Percentiles rank a stretch among this genome's conserved stretches.
Evolutionary conservation across 2,888 invertebrate species (phyloP).

Genomic region (Oasisia sp.): DNA sequence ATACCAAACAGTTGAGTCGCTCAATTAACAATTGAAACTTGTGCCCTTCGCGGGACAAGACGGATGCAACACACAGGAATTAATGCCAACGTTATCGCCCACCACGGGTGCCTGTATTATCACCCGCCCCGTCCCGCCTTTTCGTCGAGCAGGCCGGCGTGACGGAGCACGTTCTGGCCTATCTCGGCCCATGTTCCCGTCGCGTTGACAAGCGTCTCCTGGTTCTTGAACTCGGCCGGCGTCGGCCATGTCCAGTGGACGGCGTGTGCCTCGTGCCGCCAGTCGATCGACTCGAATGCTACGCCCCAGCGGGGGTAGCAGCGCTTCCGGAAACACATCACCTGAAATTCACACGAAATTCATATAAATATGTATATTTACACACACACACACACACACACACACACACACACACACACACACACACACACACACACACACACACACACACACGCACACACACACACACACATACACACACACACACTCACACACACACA

Average conservation of each 20-base stretch:
- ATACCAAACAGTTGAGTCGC: no score
- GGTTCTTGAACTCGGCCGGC: constrained; percentile 23
- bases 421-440: no score
- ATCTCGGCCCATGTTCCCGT: constrained; percentile 28
- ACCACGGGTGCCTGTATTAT: neutral
- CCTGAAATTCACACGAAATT: neutral
- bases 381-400: no score
- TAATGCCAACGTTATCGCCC: neutral
- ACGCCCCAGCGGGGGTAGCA: constrained; percentile 29
- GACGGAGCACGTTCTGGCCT: constrained; percentile 25
- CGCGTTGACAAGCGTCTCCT: neutral
- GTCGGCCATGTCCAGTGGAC: constrained; percentile 29
- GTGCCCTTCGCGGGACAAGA: no score
- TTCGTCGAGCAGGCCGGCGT: constrained; percentile 21
- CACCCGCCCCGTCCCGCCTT: neutral
- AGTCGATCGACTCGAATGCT: neutral
- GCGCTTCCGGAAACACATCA: constrained; percentile 17
- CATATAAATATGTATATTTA: no score
- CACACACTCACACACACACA: no score
- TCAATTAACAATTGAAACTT: no score
- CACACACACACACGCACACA: no score
- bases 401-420: no score
- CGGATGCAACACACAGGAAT: no score
- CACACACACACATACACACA: no score
- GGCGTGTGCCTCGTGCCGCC: constrained; percentile 26